Evolutionary conservation across 2,797 vertebrate species (phyloP).

Genomic region (Iguana delicatissima): DNA sequence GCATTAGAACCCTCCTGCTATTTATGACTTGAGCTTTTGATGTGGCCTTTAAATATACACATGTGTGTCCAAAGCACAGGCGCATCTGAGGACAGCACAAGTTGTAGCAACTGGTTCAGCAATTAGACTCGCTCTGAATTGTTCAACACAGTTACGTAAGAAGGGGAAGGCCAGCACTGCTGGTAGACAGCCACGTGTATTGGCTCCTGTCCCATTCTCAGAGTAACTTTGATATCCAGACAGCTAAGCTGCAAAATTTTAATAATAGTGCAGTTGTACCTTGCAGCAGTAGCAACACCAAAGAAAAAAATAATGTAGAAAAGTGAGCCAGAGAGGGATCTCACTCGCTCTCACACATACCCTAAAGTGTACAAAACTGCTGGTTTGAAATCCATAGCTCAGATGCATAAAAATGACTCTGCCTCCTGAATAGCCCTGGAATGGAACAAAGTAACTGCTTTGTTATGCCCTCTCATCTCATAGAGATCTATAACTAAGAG

Average conservation of each 20-base stretch:
- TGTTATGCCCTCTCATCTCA: neutral
- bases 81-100: slow-evolving; percentile 26
- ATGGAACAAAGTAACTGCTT: neutral
- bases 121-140: neutral
- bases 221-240: neutral
- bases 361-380: neutral
- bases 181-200: neutral
- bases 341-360: neutral
- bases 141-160: neutral
- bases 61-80: neutral
- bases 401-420: neutral
- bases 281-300: neutral
- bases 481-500: neutral
- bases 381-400: neutral
- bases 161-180: neutral
- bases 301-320: neutral
- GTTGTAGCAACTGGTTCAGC: slow-evolving; percentile 3
- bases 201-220: neutral
- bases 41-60: slow-evolving; percentile 9
- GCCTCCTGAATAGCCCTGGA: neutral
- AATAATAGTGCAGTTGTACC: slow-evolving; percentile 15
- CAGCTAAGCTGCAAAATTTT: slow-evolving; percentile 11
- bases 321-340: slow-evolving; percentile 1
- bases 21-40: slow-evolving; percentile 36
- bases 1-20: slow-evolving; percentile 45